Percentiles rank a stretch among this genome's conserved stretches.
phyloP scores from a whole-genome alignment of 2,113 vertebrate species.

The Melierax canorus region DNA sequence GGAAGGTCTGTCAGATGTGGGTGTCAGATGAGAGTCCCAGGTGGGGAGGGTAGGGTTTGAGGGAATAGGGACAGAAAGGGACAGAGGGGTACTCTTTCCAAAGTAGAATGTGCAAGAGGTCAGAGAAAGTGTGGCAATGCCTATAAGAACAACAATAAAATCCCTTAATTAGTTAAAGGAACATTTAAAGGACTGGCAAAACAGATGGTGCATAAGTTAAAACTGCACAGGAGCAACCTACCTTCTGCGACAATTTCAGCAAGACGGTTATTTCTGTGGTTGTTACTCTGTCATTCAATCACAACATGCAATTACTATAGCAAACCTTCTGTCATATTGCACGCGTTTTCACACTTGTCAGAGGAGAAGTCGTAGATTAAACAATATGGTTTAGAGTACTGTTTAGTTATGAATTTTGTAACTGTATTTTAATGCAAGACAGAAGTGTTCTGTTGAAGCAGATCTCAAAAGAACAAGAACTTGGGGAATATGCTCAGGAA shows the following conservation, averaged over 20 bases:
- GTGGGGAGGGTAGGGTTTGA: background rate
- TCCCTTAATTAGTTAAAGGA: conserved; percentile 29
- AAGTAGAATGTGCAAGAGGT: background rate
- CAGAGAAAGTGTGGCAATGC: background rate
- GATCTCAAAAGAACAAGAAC: background rate
- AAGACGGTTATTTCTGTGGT: conserved; percentile 13
- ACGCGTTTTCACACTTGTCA: conserved; percentile 31
- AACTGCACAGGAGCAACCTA: conserved; percentile 45
- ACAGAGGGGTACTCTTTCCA: background rate
- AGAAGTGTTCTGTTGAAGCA: background rate
- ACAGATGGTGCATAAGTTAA: conserved; percentile 50
- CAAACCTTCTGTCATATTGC: conserved; percentile 15
- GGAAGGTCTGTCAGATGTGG: background rate
- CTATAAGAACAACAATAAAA: background rate
- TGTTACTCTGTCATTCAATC: conserved; percentile 44
- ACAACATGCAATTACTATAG: conserved; percentile 54
- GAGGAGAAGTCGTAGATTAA: conserved; percentile 46
- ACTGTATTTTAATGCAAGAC: conserved; percentile 7
- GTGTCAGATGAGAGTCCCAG: background rate
- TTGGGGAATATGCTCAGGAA: background rate
- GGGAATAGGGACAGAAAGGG: background rate
- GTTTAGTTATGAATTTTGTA: conserved; percentile 37
- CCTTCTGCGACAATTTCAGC: conserved; percentile 36
- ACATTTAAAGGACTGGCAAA: conserved; percentile 35
- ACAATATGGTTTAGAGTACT: conserved; percentile 46